phyloP scores from a whole-genome alignment of 2,888 invertebrate species.

The Netelia melanura region DNA sequence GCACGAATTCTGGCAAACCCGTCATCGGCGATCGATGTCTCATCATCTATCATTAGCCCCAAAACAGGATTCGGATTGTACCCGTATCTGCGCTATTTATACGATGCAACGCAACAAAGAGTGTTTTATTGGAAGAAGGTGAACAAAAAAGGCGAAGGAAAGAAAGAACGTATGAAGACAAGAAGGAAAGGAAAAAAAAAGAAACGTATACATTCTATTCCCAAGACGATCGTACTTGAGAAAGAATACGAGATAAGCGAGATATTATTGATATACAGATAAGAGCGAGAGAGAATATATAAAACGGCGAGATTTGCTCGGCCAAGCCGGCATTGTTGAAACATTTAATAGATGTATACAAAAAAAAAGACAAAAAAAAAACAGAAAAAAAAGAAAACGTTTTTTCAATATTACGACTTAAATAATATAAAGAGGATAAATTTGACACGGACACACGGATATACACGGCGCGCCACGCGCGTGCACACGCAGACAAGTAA shows the following conservation, averaged over 20 bases:
- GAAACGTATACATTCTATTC: constrained; percentile 8
- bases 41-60: too few relatives aligned
- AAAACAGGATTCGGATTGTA: too few relatives aligned
- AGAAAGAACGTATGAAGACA: constrained; percentile 38
- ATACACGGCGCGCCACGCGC: not conserved
- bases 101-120: too few relatives aligned
- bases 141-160: constrained; percentile 26
- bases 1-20: too few relatives aligned
- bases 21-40: too few relatives aligned
- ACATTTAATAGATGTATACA: constrained; percentile 80
- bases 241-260: constrained; percentile 56
- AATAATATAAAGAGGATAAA: constrained; percentile 60
- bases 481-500: not conserved
- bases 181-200: constrained; percentile 13
- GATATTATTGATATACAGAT: constrained; percentile 60
- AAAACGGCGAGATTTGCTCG: constrained; percentile 77
- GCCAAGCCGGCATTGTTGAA: constrained; percentile 79
- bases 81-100: too few relatives aligned
- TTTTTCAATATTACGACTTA: constrained; percentile 74
- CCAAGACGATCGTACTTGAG: constrained; percentile 59
- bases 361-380: constrained; percentile 44
- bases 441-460: constrained; percentile 27
- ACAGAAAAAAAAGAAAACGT: constrained; percentile 57
- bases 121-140: not conserved
- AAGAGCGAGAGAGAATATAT: constrained; percentile 30